These are phyloP conservation scores for Tychaedon coryphoeus DNA, from an alignment of 2,113 vertebrate species.

Conservation along the genomic window DNA sequence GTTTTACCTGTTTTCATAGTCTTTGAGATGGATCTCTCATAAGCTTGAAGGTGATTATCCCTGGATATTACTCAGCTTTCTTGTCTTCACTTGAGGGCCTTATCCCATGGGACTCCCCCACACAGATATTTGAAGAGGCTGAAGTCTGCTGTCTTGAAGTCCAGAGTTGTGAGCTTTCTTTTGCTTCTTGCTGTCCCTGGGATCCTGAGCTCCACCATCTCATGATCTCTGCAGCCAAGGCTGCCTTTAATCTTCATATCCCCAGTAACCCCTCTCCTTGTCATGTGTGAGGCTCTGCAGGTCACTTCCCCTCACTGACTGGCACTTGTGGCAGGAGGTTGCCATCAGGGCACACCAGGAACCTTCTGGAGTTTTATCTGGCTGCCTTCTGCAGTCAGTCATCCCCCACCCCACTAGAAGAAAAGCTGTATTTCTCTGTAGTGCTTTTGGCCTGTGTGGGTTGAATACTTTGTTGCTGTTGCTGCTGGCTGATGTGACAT, in stretches of 20 bases:
- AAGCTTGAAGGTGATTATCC: background rate
- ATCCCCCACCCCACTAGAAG: background rate
- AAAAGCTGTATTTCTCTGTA: background rate
- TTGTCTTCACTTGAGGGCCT: background rate
- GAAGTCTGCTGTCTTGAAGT: background rate
- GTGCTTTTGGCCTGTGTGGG: accelerated
- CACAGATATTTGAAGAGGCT: background rate
- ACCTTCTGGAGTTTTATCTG: background rate
- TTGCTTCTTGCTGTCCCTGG: background rate
- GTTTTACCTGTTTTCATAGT: background rate
- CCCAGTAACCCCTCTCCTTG: background rate
- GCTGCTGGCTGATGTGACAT: background rate
- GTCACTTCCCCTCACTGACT: background rate
- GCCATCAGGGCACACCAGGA: background rate
- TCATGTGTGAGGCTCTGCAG: background rate
- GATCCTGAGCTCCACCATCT: background rate
- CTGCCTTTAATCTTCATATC: background rate
- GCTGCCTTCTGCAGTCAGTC: background rate
- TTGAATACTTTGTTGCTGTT: background rate
- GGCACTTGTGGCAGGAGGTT: background rate
- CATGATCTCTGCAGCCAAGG: background rate
- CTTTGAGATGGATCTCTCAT: background rate
- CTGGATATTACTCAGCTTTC: background rate
- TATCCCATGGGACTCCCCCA: background rate
- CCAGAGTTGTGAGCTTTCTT: background rate